Base-by-base conservation (phyloP, 1,140 invertebrate genomes). In the Nephotettix cincticeps region DNA sequence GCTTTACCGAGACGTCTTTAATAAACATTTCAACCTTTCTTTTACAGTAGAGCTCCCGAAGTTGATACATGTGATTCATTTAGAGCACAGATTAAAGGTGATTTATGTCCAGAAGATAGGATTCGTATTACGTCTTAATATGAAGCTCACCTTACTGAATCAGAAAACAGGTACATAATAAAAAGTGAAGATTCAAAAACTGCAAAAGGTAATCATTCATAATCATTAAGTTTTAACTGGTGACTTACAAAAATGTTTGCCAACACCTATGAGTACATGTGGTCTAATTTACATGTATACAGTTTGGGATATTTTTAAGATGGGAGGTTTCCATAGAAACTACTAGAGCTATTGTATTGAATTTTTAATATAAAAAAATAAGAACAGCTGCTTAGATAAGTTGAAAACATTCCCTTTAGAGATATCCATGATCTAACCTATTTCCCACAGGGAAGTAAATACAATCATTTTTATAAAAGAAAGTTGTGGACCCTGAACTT, bases 391-490 rank as follows among this genome's bases (percentile, higher is more conserved):
- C n/a, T n/a, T n/a, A n/a, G n/a, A n/a, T n/a, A n/a, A n/a, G n/a
- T n/a, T n/a, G n/a, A n/a, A n/a, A n/a, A n/a, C n/a, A n/a, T n/a
- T n/a, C n/a, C n/a, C n/a, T n/a, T n/a, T n/a, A n/a, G n/a, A n/a
- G n/a, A n/a, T n/a, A n/a, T n/a, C n/a, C n/a, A n/a, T n/a, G n/a
- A n/a, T n/a, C n/a, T n/a, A n/a, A n/a, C n/a, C n/a, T n/a, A n/a
- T n/a, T n/a, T n/a, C n/a, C n/a, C n/a, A n/a, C n/a, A n/a, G n/a
- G n/a, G n/a, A n/a, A n/a, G n/a, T n/a, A n/a, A n/a, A n/a, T n/a
- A n/a, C n/a, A n/a, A n/a, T n/a, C n/a, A n/a, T 47, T 71, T 71
- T 56, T 71, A 71, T 40, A 71, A 71, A 45, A 47, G 64, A 67
- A 71, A 71, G 30, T 36, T 70, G 19, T 70, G 56, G 69, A 70